Evolutionary conservation across 1,140 invertebrate genomes (phyloP), one percentile per base, ranked within the genome.

Genomic region (Hycleus phaleratus): DNA sequence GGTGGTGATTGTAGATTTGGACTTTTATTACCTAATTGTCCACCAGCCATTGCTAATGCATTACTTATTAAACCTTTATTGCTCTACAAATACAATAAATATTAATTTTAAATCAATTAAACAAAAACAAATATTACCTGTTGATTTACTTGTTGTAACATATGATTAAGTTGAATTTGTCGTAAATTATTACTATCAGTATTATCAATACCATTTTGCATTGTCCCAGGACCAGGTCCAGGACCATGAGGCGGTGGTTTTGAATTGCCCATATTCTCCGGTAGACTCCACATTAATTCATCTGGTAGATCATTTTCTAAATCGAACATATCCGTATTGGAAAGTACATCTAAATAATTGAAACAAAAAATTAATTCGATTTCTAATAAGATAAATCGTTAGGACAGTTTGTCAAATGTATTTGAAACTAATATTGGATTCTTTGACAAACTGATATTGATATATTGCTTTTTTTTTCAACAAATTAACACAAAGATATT

Each of bases 271-370:
- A 81, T 74, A 64, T 82, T 81, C 7, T 63, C 58, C 2, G 65
- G 53, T 38, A 78, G 74, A 57, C 82, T 82, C 87, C 88, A 90
- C 69, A 93, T 87, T 49, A 96, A 77, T 76, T 95, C 93, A 79
- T 95, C 92, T 38, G 93, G 93, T 58, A 96, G 82, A 75, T 93
- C 89, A 78, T 93, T 91, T 78, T 93, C 91, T 74, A 93, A 79
- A 77, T 90, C 86, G 73, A 89, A 89, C 83, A 89, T 66, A 71
- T 89, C 87, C 69, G 84, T 82, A 77, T 85, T 87, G 57, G 86
- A 84, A 72, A 90, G 82, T 62, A 84, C 78, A 78, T 88, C 86
- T 83, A 73, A n/a, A n/a, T 38, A 63, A 61, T 10, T 6, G 4
- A 42, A 42, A 42, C 11, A 42, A 11, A 42, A 6, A 1, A 39